phyloP scores from a whole-genome alignment of 2,888 invertebrate species.

The Drosophila melanocephala region DNA sequence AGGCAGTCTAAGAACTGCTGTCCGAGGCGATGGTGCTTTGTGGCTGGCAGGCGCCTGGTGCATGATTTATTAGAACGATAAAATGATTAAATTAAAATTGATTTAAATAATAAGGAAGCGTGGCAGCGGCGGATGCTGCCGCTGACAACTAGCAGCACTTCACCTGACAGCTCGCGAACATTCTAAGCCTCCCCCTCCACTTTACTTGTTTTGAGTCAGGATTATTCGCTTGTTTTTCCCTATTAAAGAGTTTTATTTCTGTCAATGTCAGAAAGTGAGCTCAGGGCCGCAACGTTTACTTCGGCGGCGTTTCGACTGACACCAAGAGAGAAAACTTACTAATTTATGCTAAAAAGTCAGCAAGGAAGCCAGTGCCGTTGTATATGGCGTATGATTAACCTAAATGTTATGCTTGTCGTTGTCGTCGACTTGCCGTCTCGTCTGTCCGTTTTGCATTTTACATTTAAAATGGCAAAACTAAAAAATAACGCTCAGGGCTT shows the following conservation, averaged over 20 bases:
- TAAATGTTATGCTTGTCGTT: conserved; percentile 56
- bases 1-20: conserved; percentile 14
- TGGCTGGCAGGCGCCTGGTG: conserved; percentile 40
- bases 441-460: conserved; percentile 40
- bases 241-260: conserved; percentile 44
- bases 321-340: conserved; percentile 64
- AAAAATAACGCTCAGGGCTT: conserved; percentile 49
- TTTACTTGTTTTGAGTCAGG: conserved; percentile 25
- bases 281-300: conserved; percentile 25
- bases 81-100: conserved; percentile 82
- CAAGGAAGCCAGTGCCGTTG: conserved; percentile 23
- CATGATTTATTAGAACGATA: conserved; percentile 78
- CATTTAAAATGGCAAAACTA: conserved; percentile 76
- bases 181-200: background rate
- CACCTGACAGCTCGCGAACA: conserved; percentile 20
- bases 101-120: conserved; percentile 69
- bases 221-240: conserved; percentile 40
- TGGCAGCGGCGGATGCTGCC: conserved; percentile 18
- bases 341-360: conserved; percentile 75
- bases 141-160: conserved; percentile 39
- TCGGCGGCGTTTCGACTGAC: conserved; percentile 9
- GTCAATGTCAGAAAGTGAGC: conserved; percentile 45
- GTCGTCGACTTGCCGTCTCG: conserved; percentile 41
- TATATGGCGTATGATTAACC: conserved; percentile 77
- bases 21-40: conserved; percentile 5